Conservation (phyloP, 2,888 invertebrate genomes). For the Diarsia rubi region DNA sequence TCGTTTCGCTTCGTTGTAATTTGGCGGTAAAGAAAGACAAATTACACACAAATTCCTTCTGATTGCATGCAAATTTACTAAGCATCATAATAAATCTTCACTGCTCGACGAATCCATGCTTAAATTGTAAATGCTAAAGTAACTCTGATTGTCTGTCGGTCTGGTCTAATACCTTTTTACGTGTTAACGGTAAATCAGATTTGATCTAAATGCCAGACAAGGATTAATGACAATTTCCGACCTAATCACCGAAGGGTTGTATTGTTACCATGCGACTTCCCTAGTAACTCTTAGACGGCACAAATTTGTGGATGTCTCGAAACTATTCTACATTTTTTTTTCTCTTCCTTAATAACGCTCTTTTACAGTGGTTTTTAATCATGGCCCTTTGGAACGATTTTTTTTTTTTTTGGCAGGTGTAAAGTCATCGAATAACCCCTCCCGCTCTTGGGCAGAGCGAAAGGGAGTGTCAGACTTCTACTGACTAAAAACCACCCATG, state of each 20-base stretch:
- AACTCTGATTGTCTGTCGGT: neutral
- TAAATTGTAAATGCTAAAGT: neutral
- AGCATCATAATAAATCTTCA: conserved; percentile 61
- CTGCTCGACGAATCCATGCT: conserved; percentile 35
- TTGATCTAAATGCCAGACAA: neutral
- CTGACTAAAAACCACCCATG: too few relatives aligned
- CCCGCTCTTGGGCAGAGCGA: too few relatives aligned
- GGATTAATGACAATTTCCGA: neutral
- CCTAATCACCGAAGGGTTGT: neutral
- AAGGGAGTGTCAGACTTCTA: too few relatives aligned
- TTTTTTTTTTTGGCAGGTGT: too few relatives aligned
- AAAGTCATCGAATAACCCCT: too few relatives aligned
- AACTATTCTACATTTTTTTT: too few relatives aligned
- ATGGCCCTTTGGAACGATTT: too few relatives aligned
- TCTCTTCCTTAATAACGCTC: too few relatives aligned
- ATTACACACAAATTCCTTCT: conserved; percentile 48
- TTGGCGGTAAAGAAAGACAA: conserved; percentile 57
- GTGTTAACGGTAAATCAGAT: neutral
- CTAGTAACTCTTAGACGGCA: too few relatives aligned
- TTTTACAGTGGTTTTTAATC: too few relatives aligned
- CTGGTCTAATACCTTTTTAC: neutral
- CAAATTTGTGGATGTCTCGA: too few relatives aligned
- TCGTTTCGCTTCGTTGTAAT: conserved; percentile 41
- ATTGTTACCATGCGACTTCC: too few relatives aligned
- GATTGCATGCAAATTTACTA: conserved; percentile 56